Conservation (phyloP, 1,140 invertebrate species). For the Bicyclus anynana region DNA sequence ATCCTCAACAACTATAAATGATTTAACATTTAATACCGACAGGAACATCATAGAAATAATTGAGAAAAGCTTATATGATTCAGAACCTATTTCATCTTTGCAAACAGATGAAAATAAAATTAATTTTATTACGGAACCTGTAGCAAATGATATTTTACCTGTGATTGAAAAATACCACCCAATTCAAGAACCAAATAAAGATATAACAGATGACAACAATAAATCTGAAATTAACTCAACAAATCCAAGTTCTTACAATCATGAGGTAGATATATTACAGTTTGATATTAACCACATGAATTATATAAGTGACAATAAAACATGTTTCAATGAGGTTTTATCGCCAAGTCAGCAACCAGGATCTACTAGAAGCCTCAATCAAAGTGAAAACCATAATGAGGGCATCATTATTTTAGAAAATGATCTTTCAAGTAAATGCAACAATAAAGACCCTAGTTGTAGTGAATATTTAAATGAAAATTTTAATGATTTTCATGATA, state of each 20-base stretch:
- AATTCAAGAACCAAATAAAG: not conserved
- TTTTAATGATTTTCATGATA: not conserved
- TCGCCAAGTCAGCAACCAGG: not conserved
- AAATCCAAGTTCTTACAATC: not conserved
- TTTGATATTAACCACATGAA: not conserved
- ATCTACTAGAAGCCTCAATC: not conserved
- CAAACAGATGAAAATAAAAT: not conserved
- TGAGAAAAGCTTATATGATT: not conserved
- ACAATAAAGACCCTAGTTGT: not conserved
- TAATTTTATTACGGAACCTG: not conserved
- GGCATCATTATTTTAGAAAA: not conserved
- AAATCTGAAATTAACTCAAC: not conserved
- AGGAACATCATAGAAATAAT: not conserved
- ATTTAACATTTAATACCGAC: not conserved
- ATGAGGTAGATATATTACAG: not conserved
- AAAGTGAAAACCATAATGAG: not conserved
- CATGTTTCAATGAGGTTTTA: not conserved
- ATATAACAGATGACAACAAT: not conserved
- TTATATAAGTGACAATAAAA: not conserved
- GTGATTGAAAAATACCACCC: not conserved
- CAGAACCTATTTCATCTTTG: not conserved
- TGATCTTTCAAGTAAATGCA: not conserved
- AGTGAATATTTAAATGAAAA: not conserved
- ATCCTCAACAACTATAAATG: not conserved
- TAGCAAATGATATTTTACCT: not conserved